phyloP scores from a whole-genome alignment of 1,140 invertebrate genomes.

The Luehdorfia chinensis region DNA sequence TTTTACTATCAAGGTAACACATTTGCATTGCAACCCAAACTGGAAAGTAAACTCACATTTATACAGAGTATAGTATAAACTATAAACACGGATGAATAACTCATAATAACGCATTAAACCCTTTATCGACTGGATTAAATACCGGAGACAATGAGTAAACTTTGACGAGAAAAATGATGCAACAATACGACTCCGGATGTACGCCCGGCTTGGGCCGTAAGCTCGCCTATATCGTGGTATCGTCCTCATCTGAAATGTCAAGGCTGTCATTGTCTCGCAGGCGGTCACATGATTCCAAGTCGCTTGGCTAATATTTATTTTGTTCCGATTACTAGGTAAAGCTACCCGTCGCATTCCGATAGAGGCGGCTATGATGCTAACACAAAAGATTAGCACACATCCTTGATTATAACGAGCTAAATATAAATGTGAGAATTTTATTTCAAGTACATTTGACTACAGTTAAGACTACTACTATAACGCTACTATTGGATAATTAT shows the following conservation, averaged over 20 bases:
- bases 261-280: slow-evolving; percentile 40
- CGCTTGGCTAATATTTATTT: slow-evolving; percentile 37
- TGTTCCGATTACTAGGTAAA: slow-evolving; percentile 24
- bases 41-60: too few species aligned
- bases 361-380: neutral
- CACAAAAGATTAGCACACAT: slow-evolving; percentile 25
- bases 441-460: too few species aligned
- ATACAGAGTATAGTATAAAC: too few species aligned
- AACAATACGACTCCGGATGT: neutral
- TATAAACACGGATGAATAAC: too few species aligned
- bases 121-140: too few species aligned
- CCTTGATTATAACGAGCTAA: slow-evolving; percentile 21
- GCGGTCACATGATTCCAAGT: slow-evolving; percentile 41
- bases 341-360: slow-evolving; percentile 23
- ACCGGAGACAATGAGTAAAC: slow-evolving; percentile 9
- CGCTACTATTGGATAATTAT: too few species aligned
- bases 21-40: too few species aligned
- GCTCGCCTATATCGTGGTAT: slow-evolving; percentile 9
- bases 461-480: too few species aligned
- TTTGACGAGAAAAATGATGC: slow-evolving; percentile 6
- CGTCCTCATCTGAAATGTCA: slow-evolving; percentile 40
- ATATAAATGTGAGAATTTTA: too few species aligned
- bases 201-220: neutral
- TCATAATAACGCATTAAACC: too few species aligned
- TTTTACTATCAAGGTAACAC: too few species aligned